phyloP scores from a whole-genome alignment of 2,797 vertebrate genomes.

The Trichosurus vulpecula region DNA sequence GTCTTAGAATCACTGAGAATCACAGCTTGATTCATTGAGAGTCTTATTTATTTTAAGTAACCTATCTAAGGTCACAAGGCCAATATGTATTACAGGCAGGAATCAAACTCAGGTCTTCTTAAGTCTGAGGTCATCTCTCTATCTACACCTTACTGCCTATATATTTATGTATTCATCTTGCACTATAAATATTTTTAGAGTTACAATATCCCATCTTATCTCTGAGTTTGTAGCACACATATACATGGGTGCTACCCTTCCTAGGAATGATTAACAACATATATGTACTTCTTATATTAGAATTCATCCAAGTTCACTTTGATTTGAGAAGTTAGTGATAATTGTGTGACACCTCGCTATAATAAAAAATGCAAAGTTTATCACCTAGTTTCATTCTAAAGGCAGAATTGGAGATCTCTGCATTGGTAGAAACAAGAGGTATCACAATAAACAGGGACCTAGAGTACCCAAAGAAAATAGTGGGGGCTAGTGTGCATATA shows the following conservation, averaged over 20 bases:
- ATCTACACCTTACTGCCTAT: background rate
- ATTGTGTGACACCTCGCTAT: background rate
- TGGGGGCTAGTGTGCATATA: background rate
- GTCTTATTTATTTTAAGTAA: background rate
- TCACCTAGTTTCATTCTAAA: background rate
- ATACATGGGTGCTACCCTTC: background rate
- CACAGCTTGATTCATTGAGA: background rate
- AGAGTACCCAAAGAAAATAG: background rate
- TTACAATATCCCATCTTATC: conserved; percentile 5
- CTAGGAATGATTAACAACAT: background rate
- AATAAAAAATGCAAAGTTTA: background rate
- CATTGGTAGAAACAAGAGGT: background rate
- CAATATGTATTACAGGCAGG: background rate
- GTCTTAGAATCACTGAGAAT: background rate
- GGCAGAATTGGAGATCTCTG: background rate
- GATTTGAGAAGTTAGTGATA: background rate
- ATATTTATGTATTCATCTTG: background rate
- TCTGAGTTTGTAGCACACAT: background rate
- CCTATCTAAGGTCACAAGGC: background rate
- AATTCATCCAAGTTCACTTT: background rate
- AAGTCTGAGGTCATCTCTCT: background rate
- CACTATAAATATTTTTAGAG: background rate
- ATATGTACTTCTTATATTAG: background rate
- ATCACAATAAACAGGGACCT: background rate
- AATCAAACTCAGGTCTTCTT: background rate